These are phyloP conservation scores for Todiramphus chloris DNA, from an alignment of 2,113 vertebrate genomes.

Conservation along the genomic window DNA sequence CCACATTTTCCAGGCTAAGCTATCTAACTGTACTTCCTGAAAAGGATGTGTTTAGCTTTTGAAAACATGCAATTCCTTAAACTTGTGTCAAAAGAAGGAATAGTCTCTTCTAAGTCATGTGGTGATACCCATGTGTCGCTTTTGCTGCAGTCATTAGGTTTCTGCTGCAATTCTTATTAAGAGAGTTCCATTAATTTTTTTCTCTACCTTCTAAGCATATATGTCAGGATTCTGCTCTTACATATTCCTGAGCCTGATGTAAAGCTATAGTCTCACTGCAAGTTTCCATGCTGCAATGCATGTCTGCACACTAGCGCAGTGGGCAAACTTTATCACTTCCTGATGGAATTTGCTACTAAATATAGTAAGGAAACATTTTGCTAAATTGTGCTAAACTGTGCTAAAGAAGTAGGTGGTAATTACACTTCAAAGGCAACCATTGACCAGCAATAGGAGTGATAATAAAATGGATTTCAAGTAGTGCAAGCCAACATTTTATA, in stretches of 20 bases:
- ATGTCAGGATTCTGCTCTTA: background rate
- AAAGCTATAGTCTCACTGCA: background rate
- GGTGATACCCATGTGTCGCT: background rate
- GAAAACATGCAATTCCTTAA: background rate
- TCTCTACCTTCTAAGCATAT: background rate
- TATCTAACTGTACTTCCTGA: background rate
- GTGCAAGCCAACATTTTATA: background rate
- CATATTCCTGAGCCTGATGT: background rate
- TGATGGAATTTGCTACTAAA: background rate
- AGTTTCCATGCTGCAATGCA: background rate
- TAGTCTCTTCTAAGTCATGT: background rate
- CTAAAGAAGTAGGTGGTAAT: background rate
- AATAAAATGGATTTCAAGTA: conserved; percentile 18
- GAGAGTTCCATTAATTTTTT: background rate
- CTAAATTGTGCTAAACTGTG: no score
- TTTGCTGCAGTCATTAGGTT: background rate
- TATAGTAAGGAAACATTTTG: background rate
- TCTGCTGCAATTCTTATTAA: background rate
- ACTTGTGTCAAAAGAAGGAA: background rate
- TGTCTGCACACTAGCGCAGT: background rate
- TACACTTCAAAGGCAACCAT: conserved; percentile 12
- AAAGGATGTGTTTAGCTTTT: background rate
- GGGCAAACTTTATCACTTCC: background rate
- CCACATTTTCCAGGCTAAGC: background rate
- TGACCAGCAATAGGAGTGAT: background rate